Conservation (phyloP, 2,888 invertebrate species). For the Hofmannophila pseudospretella region DNA sequence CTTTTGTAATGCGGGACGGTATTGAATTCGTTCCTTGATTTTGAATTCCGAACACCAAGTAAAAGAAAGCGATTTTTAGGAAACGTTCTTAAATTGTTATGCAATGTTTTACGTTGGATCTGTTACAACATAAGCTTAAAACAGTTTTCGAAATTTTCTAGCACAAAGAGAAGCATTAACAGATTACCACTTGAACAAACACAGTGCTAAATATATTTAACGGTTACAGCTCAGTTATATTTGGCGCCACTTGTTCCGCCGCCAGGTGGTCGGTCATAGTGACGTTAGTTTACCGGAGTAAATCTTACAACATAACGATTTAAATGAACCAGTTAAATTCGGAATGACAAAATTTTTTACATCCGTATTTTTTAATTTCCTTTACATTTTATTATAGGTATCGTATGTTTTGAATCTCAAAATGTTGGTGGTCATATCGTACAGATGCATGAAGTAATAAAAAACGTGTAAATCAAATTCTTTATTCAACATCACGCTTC, state of each 20-base stretch:
- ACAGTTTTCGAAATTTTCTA: background rate
- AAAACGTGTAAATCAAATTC: conserved; percentile 22
- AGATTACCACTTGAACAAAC: conserved; percentile 23
- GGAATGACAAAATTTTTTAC: no score
- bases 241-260: conserved; percentile 37
- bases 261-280: conserved; percentile 43
- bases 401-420: no score
- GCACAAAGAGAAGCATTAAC: conserved; percentile 15
- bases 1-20: conserved; percentile 17
- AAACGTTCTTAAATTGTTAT: conserved; percentile 55
- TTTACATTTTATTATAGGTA: no score
- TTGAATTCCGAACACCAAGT: conserved; percentile 66
- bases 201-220: conserved; percentile 21
- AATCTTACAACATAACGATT: background rate
- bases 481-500: conserved; percentile 41
- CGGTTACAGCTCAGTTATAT: conserved; percentile 34
- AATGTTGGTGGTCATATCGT: no score
- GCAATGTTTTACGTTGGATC: conserved; percentile 20
- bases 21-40: conserved; percentile 63
- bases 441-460: no score
- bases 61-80: conserved; percentile 72
- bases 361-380: no score
- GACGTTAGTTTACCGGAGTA: conserved; percentile 24
- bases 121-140: background rate
- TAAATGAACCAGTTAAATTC: no score